These are phyloP conservation scores for Eupithecia exiguata DNA, from an alignment of 2,888 invertebrate genomes.

Conservation along the genomic window DNA sequence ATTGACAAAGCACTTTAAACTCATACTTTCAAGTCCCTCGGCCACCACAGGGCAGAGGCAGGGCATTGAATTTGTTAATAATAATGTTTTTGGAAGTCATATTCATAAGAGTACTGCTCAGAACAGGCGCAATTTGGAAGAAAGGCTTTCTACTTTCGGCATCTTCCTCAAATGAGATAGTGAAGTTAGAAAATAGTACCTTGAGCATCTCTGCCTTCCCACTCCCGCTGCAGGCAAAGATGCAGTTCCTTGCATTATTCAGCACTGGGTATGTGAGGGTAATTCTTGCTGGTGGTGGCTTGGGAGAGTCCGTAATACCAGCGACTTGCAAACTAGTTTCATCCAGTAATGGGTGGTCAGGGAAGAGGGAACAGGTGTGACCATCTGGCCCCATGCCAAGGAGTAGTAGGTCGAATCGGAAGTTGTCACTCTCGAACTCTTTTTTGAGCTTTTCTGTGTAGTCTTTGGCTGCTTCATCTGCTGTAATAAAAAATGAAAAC, in stretches of 20 bases:
- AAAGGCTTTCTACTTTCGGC: too few relatives aligned
- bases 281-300: slow-evolving; percentile 95
- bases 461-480: slow-evolving; percentile 89
- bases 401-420: slow-evolving; percentile 92
- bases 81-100: too few relatives aligned
- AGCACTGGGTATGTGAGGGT: slow-evolving; percentile 96
- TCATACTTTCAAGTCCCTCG: too few relatives aligned
- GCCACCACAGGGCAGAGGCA: too few relatives aligned
- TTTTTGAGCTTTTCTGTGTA: slow-evolving; percentile 87
- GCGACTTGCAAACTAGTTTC: slow-evolving; percentile 89
- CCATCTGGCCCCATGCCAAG: slow-evolving; percentile 99
- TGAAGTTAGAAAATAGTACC: slow-evolving; percentile 75
- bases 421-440: slow-evolving; percentile 82
- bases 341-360: slow-evolving; percentile 85
- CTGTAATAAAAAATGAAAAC: slow-evolving; percentile 68
- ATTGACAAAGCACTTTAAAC: too few relatives aligned
- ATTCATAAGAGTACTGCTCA: too few relatives aligned
- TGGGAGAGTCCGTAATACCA: slow-evolving; percentile 95
- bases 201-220: slow-evolving; percentile 95
- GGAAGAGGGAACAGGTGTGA: slow-evolving; percentile 98
- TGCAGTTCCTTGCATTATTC: slow-evolving; percentile 91
- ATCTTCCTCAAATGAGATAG: background rate
- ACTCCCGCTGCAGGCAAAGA: slow-evolving; percentile 93
- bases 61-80: too few relatives aligned
- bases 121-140: too few relatives aligned